These are phyloP conservation scores for Osmerus mordax DNA, from an alignment of 2,113 vertebrate genomes.

Conservation along the genomic window DNA sequence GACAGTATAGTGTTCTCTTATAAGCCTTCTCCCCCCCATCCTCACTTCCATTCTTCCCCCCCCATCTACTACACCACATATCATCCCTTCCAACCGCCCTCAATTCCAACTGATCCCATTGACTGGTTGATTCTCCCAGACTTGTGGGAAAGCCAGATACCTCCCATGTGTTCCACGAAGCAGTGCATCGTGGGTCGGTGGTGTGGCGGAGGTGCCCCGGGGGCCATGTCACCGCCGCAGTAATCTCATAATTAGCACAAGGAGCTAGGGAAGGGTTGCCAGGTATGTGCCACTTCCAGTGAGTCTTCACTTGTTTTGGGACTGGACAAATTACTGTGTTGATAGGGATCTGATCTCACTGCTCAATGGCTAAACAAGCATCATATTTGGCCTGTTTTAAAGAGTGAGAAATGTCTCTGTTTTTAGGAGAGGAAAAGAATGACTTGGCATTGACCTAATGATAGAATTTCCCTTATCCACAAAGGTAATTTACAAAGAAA, in stretches of 20 bases:
- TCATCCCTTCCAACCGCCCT: too few relatives aligned
- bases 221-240: slow-evolving; percentile 37
- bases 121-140: slow-evolving; percentile 21
- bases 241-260: slow-evolving; percentile 54
- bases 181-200: slow-evolving; percentile 4
- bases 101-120: background rate
- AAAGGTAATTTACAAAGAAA: background rate
- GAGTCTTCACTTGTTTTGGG: slow-evolving; percentile 29
- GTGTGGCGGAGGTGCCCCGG: slow-evolving; percentile 20
- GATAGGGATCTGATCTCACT: slow-evolving; percentile 38
- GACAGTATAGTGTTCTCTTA: too few relatives aligned
- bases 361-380: slow-evolving; percentile 39
- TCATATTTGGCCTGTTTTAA: slow-evolving; percentile 14
- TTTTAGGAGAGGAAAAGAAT: slow-evolving; percentile 19
- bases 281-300: slow-evolving; percentile 44
- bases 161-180: slow-evolving; percentile 26
- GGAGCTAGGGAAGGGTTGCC: slow-evolving; percentile 36
- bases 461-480: slow-evolving; percentile 21
- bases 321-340: slow-evolving; percentile 48
- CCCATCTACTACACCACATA: slow-evolving; percentile 18
- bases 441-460: slow-evolving; percentile 23
- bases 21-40: slow-evolving; percentile 6
- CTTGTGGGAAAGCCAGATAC: slow-evolving; percentile 22
- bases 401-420: background rate
- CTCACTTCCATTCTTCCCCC: background rate